Evolutionary conservation across 2,888 invertebrate genomes (phyloP).

Genomic region (Conomelus anceps): DNA sequence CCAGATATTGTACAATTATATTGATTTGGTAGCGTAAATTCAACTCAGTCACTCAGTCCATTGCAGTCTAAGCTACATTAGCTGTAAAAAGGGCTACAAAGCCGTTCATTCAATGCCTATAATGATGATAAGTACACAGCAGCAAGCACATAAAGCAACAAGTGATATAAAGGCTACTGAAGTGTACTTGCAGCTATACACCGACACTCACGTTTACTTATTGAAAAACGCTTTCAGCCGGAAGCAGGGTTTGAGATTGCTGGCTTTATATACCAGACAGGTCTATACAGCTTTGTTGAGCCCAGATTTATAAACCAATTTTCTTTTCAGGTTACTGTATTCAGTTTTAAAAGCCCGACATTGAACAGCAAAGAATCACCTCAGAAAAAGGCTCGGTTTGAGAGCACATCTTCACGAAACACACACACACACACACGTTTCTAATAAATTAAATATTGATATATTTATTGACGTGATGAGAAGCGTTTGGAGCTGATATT

Average conservation of each 20-base stretch:
- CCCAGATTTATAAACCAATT: not conserved
- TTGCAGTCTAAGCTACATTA: no score
- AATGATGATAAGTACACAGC: no score
- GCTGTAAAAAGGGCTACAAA: no score
- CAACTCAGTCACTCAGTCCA: no score
- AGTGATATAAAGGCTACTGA: not conserved
- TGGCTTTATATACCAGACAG: not conserved
- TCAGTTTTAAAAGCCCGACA: not conserved
- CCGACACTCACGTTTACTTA: not conserved
- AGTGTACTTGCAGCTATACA: not conserved
- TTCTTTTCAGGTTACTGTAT: not conserved
- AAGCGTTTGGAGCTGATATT: no score
- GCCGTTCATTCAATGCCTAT: no score
- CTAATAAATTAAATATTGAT: no score
- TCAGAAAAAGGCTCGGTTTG: not conserved
- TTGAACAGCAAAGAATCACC: not conserved
- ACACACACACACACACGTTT: no score
- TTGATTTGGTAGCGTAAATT: no score
- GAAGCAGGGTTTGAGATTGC: not conserved
- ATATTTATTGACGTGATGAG: no score
- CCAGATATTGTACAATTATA: no score
- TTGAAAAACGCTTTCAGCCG: not conserved
- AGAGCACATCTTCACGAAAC: no score
- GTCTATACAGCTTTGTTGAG: not conserved
- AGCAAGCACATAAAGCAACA: not conserved